Evolutionary conservation across 2,113 vertebrate genomes (phyloP), one percentile per base, ranked within the genome.

Genomic region (Dunckerocampus dactyliophorus): DNA sequence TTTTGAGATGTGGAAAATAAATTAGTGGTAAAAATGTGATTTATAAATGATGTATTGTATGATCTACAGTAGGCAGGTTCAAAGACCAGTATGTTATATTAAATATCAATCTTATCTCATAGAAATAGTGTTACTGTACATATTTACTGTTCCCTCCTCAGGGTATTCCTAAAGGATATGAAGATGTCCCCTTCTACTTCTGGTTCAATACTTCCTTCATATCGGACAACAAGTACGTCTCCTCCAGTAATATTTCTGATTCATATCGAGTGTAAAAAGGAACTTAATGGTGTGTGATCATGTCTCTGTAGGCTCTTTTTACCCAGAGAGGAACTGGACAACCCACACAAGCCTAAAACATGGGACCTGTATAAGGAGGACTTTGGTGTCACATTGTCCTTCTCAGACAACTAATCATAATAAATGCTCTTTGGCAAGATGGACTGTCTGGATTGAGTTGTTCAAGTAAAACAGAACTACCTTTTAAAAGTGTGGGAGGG

Each of bases 141-240:
- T 47, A 12, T 56, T 5, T 24, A 42, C 16, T 0, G 0, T 9
- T 6, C 0, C 42, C 70, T 51, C 10, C 34, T 21, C 61, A 98
- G 97, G 87, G 85, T 72, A 88, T 98, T 60, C 93, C 94, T 0
- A 96, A 92, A 74, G 92, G 93, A 69, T 98, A 98, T 21, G 94
- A 98, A 62, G 89, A 90, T 67, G 97, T 95, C 61, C 88, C 94
- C 0, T 98, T 98, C 86, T 98, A 93, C 85, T 98, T 98, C 74
- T 99, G 95, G 94, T 98, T 98, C 82, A 93, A 98, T 62, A 97
- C 95, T 31, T 92, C 93, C 34, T 99, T 99, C 69, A 77, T 96
- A 84, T 81, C 89, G 54, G 86, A 93, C 14, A 90, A 95, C 79
- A 95, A 90, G 95, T 98, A 89, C 39, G 89, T 28, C 59, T 56